Evolutionary conservation across 2,888 invertebrate genomes (phyloP), one percentile per base, ranked within the genome.

Genomic region (Lasioglossum figueresi): DNA sequence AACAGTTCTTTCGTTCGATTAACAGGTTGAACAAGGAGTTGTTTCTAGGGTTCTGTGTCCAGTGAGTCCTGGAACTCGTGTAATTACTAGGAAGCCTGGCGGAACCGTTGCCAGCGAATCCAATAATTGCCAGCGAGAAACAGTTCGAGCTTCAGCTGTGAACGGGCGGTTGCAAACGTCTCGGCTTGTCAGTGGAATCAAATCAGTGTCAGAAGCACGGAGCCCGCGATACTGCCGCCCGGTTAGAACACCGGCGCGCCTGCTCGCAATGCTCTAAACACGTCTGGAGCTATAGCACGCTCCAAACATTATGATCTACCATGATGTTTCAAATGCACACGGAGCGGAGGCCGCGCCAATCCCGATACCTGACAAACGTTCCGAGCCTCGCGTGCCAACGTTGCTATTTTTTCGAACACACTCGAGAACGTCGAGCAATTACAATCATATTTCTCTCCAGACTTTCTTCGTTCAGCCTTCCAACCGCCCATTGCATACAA

Each of bases 121-220:
- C 66, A 23, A 34, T 66, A 66, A 66, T 66, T 66, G 66, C 66
- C 66, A 34, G 66, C 66, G 23, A 52, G 66, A 34, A 66, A 66
- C 66, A 34, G 34, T 66, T 66, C 0, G 66, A 34, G 34, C 34
- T 34, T 31, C 19, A 34, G 19, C 66, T n/a, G 68, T 68, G 68
- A 37, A 68, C 68, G 68, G 37, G 37, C 23, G 68, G 27, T 63
- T 37, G 68, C n/a, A 37, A 68, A 68, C 68, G 37, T 68, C 37
- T n/a, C n/a, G 40, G 68, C 68, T 68, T 68, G 34, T 68, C 68
- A 68, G 68, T 68, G 40, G 68, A 68, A 68, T 68, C 68, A 68
- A 68, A 68, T 68, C 68, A 37, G 68, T 68, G 68, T 68, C 68
- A 68, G 68, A 68, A 37, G 12, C 68, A 68, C 23, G 23, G 23